Evolutionary conservation across 1,140 invertebrate species (phyloP).

Genomic region (Daktulosphaira vitifoliae): DNA sequence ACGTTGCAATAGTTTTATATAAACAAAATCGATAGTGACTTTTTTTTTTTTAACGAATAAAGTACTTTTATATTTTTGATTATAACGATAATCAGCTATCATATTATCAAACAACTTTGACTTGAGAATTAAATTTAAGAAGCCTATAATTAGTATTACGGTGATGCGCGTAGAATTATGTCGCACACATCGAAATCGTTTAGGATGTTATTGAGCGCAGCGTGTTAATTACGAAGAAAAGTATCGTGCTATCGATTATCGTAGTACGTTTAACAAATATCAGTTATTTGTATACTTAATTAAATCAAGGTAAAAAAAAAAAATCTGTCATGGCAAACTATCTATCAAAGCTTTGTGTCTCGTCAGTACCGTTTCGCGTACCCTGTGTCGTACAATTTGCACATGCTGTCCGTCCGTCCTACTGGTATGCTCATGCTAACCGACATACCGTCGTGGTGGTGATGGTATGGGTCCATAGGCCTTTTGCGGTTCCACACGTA

Average conservation of each 20-base stretch:
- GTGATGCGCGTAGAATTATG: too few species aligned
- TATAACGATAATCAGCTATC: too few species aligned
- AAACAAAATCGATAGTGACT: too few species aligned
- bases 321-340: conserved; percentile 27
- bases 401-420: conserved; percentile 62
- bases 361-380: conserved; percentile 72
- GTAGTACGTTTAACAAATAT: conserved; percentile 8
- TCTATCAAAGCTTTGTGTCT: not conserved
- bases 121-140: too few species aligned
- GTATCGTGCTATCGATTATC: too few species aligned
- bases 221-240: not conserved
- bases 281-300: not conserved
- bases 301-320: conserved; percentile 26
- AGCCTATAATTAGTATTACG: too few species aligned
- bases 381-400: conserved; percentile 76
- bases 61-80: too few species aligned
- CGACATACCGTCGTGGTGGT: conserved; percentile 38
- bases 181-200: not conserved
- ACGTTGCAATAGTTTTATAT: too few species aligned
- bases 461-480: not conserved
- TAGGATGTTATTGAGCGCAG: conserved; percentile 16
- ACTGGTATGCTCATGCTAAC: conserved; percentile 42
- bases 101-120: too few species aligned
- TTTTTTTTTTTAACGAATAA: too few species aligned
- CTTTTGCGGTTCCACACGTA: conserved; percentile 64